Evolutionary conservation across 2,888 invertebrate genomes (phyloP), one percentile per base, ranked within the genome.

Genomic region (Tryphoninae sp.): DNA sequence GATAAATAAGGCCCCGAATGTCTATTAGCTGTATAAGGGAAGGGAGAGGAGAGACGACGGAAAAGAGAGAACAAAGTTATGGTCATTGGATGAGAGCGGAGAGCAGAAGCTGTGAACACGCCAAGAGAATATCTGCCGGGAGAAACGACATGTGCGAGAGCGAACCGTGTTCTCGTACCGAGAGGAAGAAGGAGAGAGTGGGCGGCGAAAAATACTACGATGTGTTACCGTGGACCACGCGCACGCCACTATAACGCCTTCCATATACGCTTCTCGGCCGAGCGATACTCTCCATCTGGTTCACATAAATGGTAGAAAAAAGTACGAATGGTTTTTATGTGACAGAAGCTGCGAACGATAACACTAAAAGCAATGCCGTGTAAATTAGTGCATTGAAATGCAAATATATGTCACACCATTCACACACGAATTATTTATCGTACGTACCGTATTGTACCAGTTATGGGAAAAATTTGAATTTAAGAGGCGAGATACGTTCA

Each of bases 1-100:
- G 85, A 89, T 89, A 89, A 89, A 89, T 89, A 89, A 87, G 83
- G 78, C 53, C 19, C 77, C 74, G 79, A 81, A 81, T 76, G 79
- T 84, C 84, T 86, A 86, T 87, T 86, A 86, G 81, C 82, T 65
- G 77, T 71, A 69, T 65, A 73, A 82, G 78, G 62, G 78, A 74
- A 80, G 65, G 77, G 59, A 81, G 82, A 84, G 77, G 81, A 83
- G 83, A 83, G 74, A n/a, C n/a, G 45, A 53, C 16, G 53, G 19
- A 22, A 22, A 13, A 58, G 45, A 51, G 72, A 33, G 45, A 74
- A 81, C 72, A 49, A 83, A 87, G 83, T 87, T 85, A 87, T 80
- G 84, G 85, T 84, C 83, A 86, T 86, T 83, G 86, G 80, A 78
- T 13, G 78, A 69, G 69, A 74, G 78, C 42, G 45, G 23, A 71